Conservation (phyloP, 2,113 vertebrate genomes). For the Heliornis fulica region DNA sequence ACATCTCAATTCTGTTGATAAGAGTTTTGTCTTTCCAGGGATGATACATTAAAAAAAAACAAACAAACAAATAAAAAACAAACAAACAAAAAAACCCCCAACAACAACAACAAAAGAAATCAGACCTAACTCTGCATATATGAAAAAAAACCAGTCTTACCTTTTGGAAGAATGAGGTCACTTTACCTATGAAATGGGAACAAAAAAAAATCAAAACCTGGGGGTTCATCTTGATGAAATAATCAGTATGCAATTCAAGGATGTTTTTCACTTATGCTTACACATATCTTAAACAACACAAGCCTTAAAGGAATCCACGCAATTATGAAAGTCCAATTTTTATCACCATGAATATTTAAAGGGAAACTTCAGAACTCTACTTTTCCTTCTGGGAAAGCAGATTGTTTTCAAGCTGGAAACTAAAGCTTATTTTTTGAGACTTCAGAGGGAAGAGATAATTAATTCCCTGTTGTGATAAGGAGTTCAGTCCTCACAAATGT, state of each 20-base stretch:
- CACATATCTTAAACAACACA: neutral
- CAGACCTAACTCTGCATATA: neutral
- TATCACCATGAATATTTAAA: neutral
- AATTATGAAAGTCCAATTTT: neutral
- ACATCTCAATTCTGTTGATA: neutral
- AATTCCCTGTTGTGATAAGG: neutral
- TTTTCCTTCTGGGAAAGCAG: neutral
- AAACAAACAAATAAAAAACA: neutral
- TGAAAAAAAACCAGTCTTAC: neutral
- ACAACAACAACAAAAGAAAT: no score
- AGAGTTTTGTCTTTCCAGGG: neutral
- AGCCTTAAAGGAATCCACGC: neutral
- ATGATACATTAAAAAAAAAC: neutral
- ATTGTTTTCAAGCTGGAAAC: neutral
- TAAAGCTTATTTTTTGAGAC: neutral
- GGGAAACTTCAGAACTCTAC: neutral
- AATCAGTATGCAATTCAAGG: neutral
- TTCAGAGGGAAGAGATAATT: neutral
- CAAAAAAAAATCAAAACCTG: neutral
- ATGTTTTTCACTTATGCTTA: neutral
- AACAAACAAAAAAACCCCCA: no score
- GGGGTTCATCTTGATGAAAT: neutral
- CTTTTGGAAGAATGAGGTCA: neutral
- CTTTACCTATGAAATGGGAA: neutral
- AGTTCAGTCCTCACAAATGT: neutral